Percentiles rank a stretch among this genome's conserved stretches.
Conservation (phyloP, 2,113 vertebrate genomes). For the Suricata suricatta region DNA sequence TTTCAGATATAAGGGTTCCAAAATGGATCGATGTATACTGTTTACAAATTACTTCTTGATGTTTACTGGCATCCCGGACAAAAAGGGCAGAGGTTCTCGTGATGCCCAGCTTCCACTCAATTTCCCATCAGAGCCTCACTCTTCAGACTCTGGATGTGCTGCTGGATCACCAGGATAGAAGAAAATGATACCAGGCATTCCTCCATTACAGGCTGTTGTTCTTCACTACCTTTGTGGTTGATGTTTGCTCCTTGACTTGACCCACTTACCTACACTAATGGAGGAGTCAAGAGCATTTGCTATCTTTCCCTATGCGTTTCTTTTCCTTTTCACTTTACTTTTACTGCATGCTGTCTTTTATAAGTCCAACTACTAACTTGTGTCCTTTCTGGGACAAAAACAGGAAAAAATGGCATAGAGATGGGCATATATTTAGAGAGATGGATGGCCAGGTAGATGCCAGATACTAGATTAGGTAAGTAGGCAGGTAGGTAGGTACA, state of each 20-base stretch:
- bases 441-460: not conserved
- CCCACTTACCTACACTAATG: not conserved
- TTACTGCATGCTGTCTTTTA: not conserved
- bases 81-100: not conserved
- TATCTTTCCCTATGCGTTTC: not conserved
- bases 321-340: constrained; percentile 22
- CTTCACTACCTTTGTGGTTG: not conserved
- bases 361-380: not conserved
- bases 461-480: not conserved
- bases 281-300: not conserved
- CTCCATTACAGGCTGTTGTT: not conserved
- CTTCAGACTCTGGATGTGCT: not conserved
- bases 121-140: not conserved
- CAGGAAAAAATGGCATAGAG: not conserved
- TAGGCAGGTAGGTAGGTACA: not conserved
- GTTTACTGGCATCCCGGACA: not conserved
- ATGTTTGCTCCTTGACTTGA: not conserved
- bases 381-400: not conserved
- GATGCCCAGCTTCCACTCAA: not conserved
- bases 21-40: not conserved
- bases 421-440: not conserved
- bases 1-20: constrained; percentile 15
- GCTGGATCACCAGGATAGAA: not conserved
- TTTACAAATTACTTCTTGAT: not conserved
- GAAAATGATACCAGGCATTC: not conserved